Evolutionary conservation across 2,888 invertebrate species (phyloP).

Genomic region (Hypena proboscidalis): DNA sequence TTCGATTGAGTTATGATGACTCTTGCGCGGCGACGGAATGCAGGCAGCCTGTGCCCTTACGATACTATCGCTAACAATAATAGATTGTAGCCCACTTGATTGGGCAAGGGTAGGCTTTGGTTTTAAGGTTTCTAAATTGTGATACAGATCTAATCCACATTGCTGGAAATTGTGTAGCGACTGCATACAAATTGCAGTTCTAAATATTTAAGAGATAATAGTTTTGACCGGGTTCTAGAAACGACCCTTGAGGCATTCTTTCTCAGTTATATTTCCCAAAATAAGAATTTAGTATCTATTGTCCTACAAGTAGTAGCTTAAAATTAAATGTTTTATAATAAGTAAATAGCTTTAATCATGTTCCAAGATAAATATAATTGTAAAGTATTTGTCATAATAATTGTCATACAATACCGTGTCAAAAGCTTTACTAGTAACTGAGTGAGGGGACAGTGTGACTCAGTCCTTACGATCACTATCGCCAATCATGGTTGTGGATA

Average conservation of each 20-base stretch:
- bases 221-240: too few relatives aligned
- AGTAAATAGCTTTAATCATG: too few relatives aligned
- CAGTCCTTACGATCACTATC: slow-evolving; percentile 23
- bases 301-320: too few relatives aligned
- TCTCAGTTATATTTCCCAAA: too few relatives aligned
- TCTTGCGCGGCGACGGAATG: slow-evolving; percentile 45
- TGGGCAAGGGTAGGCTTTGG: slow-evolving; percentile 17
- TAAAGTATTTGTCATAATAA: too few relatives aligned
- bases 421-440: neutral
- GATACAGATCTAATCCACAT: slow-evolving; percentile 15
- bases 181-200: neutral
- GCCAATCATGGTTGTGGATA: slow-evolving; percentile 21
- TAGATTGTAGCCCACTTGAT: slow-evolving; percentile 34
- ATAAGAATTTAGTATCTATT: too few relatives aligned
- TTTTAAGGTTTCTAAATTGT: slow-evolving; percentile 16
- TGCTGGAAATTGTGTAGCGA: slow-evolving; percentile 2
- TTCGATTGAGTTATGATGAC: slow-evolving; percentile 62
- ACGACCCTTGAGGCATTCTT: too few relatives aligned
- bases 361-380: too few relatives aligned
- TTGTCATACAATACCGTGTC: neutral
- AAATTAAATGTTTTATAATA: too few relatives aligned
- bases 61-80: slow-evolving; percentile 40
- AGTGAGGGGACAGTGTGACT: slow-evolving; percentile 4
- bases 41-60: slow-evolving; percentile 33
- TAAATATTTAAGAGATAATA: too few relatives aligned